Evolutionary conservation across 2,113 vertebrate species (phyloP).

Genomic region (Mastomys coucha): DNA sequence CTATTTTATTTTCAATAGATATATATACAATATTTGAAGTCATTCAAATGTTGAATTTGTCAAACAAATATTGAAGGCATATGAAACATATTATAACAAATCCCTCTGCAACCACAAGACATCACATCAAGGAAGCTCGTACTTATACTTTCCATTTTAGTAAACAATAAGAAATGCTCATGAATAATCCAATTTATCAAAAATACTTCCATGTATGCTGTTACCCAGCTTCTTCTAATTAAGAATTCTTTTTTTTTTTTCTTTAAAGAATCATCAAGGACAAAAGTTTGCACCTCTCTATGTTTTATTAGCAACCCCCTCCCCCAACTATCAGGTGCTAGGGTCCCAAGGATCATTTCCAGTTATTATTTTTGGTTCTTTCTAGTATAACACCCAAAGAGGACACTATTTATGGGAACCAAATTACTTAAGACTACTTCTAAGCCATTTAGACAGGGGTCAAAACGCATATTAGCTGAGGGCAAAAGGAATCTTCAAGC

Average conservation of each 20-base stretch:
- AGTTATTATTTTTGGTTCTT: slow-evolving; percentile 65
- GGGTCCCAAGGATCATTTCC: slow-evolving; percentile 12
- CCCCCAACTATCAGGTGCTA: neutral
- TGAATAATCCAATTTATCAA: slow-evolving; percentile 17
- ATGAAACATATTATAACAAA: slow-evolving; percentile 53
- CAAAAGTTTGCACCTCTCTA: neutral
- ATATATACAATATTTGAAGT: slow-evolving; percentile 11
- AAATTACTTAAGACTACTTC: slow-evolving; percentile 66
- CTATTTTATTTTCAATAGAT: slow-evolving; percentile 24
- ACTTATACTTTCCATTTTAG: slow-evolving; percentile 48
- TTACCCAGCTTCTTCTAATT: slow-evolving; percentile 14
- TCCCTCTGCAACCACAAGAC: slow-evolving; percentile 20
- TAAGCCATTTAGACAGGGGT: slow-evolving; percentile 65
- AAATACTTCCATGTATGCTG: slow-evolving; percentile 55
- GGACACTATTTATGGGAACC: slow-evolving; percentile 41
- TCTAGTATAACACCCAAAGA: slow-evolving; percentile 52
- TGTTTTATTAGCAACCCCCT: neutral
- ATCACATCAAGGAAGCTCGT: slow-evolving; percentile 34
- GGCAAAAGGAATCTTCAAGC: slow-evolving; percentile 41
- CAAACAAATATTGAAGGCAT: neutral
- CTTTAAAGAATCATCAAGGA: neutral
- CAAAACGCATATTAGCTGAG: slow-evolving; percentile 56
- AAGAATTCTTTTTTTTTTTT: neutral
- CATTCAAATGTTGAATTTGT: neutral
- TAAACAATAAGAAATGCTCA: slow-evolving; percentile 24